Base-by-base conservation (phyloP, 2,797 vertebrate species). In the Columba guinea region DNA sequence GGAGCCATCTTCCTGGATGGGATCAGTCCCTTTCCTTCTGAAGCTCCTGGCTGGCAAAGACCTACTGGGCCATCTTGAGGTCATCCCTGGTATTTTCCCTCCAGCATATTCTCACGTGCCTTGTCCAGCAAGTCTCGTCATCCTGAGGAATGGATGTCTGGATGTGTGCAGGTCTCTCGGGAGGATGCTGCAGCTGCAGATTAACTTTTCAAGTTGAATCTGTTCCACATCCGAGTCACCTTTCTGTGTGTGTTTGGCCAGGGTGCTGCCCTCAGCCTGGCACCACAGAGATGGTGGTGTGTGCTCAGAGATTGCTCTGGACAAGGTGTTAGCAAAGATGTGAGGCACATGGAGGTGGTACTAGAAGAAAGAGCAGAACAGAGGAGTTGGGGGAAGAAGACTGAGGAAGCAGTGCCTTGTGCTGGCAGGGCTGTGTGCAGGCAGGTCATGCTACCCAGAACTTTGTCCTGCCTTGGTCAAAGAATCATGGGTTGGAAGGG, bases 61-160 rank as follows among this genome's bases (percentile, higher is more conserved):
- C 88, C 94, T 95, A 95, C 86, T 96, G 96, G 96, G 96, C 95
- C 96, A 96, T 96, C 94, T 96, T 95, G 95, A 95, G 96, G 95
- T 96, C 95, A 93, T 95, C 96, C 75, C 75, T 95, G 94, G 94
- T 96, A 96, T 96, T 97, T 97, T 95, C 90, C 95, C 90, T 97
- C 60, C 81, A 93, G 94, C 41, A 0, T 77, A 64, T 91, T 94
- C 77, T 93, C 67, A 5, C 12, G 67, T 62, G 77, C 46, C 22
- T 92, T 94, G 91, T 93, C 94, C 86, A 30, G 64, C 8, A 0
- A 5, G 64, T 52, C 15, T 39, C 60, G 0, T 1, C 48, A 24
- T 77, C 86, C 71, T 64, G 63, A 75, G 41, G 75, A 83, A 30
- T 23, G 32, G 64, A 63, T 49, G 75, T 59, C 52, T 16, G 30